Evolutionary conservation across 2,888 invertebrate genomes (phyloP).

Genomic region (Myathropa florea): DNA sequence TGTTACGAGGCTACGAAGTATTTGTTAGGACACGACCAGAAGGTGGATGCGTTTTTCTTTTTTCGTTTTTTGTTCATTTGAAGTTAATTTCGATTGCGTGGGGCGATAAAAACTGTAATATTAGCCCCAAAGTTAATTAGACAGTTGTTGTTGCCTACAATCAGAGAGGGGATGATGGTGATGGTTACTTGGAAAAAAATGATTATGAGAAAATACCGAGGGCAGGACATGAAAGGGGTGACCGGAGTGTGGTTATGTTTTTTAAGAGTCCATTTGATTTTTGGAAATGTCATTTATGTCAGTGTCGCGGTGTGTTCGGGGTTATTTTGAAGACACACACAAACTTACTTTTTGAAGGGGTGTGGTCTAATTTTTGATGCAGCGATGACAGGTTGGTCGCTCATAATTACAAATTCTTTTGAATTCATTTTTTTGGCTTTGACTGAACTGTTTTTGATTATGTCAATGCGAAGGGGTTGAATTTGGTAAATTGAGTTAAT

Average conservation of each 20-base stretch:
- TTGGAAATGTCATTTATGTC: slow-evolving; percentile 39
- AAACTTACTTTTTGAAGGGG: neutral
- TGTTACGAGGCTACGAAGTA: slow-evolving; percentile 14
- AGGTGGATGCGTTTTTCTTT: slow-evolving; percentile 42
- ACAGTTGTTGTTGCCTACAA: slow-evolving; percentile 67
- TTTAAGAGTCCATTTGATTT: slow-evolving; percentile 63
- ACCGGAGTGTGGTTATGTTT: slow-evolving; percentile 45
- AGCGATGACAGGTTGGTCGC: slow-evolving; percentile 69
- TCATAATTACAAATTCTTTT: slow-evolving; percentile 61
- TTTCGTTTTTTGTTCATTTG: slow-evolving; percentile 76
- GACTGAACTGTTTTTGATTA: slow-evolving; percentile 32
- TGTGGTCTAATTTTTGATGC: slow-evolving; percentile 54
- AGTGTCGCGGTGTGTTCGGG: neutral
- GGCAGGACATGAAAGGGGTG: slow-evolving; percentile 51
- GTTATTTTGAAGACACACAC: neutral
- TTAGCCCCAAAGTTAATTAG: slow-evolving; percentile 71
- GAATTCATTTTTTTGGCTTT: slow-evolving; percentile 40
- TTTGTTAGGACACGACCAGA: slow-evolving; percentile 18
- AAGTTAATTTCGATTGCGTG: slow-evolving; percentile 81
- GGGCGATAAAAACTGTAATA: slow-evolving; percentile 73
- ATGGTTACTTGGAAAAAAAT: neutral
- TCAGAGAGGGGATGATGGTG: slow-evolving; percentile 42
- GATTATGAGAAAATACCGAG: slow-evolving; percentile 1
- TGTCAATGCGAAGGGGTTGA: slow-evolving; percentile 27
- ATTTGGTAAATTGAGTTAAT: slow-evolving; percentile 25